Evolutionary conservation across 30 jellyfish, hydroid and myxozoan species (phyloP).

Genomic region (Turritopsis rubra): DNA sequence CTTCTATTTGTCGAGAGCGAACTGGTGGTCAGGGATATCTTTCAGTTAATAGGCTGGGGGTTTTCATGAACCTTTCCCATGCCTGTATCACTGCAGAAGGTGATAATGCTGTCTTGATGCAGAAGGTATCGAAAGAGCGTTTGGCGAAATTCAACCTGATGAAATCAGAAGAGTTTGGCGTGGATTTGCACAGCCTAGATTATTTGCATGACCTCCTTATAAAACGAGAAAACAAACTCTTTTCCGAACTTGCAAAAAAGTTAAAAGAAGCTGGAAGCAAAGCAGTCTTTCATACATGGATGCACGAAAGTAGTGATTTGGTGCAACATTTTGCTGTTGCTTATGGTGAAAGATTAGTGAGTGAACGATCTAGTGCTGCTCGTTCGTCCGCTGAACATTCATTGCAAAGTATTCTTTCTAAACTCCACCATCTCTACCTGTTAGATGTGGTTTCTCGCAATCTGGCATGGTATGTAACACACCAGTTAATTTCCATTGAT

Average conservation of each 20-base stretch:
- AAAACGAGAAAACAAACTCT: slow-evolving; percentile 67
- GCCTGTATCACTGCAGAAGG: slow-evolving; percentile 96
- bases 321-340: slow-evolving; percentile 74
- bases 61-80: slow-evolving; percentile 65
- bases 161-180: slow-evolving; percentile 45
- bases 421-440: slow-evolving; percentile 48
- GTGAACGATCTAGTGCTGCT: slow-evolving; percentile 52
- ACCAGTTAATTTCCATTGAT: slow-evolving; percentile 49
- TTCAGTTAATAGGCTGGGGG: slow-evolving; percentile 78
- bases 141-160: slow-evolving; percentile 51
- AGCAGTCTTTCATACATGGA: slow-evolving; percentile 72
- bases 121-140: slow-evolving; percentile 86
- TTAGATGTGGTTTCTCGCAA: slow-evolving; percentile 45
- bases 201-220: slow-evolving; percentile 66
- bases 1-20: slow-evolving; percentile 82
- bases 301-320: slow-evolving; percentile 76
- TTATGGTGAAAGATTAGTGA: slow-evolving; percentile 72
- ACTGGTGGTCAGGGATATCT: slow-evolving; percentile 94
- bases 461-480: slow-evolving; percentile 69
- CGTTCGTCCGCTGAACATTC: slow-evolving; percentile 55
- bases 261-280: slow-evolving; percentile 62
- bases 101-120: slow-evolving; percentile 85
- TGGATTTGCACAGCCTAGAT: slow-evolving; percentile 37
- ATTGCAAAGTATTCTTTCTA: slow-evolving; percentile 41
- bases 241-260: slow-evolving; percentile 56